Base-by-base conservation (phyloP, 1,140 invertebrate genomes). In the Philotrypesis tridentata region DNA sequence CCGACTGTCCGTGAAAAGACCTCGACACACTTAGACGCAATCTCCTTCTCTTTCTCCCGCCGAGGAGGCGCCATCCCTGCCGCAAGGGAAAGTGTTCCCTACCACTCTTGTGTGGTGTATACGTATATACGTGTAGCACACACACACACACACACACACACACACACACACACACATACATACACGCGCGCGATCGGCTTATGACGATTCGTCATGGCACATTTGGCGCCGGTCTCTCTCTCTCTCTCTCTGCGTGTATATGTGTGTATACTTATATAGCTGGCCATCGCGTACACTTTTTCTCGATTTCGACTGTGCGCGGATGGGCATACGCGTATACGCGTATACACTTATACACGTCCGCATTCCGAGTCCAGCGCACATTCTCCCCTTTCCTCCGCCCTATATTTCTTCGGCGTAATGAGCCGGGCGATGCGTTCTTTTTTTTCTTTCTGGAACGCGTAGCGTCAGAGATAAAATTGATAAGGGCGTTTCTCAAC, bases 1-100 rank as follows among this genome's bases (percentile, higher is more conserved):
- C 87, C 86, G 88, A 89, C 90, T 91, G 90, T 88, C 90, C 90
- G 89, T 91, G 91, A 91, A 91, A 91, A 92, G 90, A 91, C 91
- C 91, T 91, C 91, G 91, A 92, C 91, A 92, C 88, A 92, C 91
- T 91, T 92, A 88, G 83, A 70, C 83, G 80, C 81, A 79, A 80
- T 87, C 84, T 73, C 77, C 78, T 81, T 83, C 81, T 83, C 79
- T 79, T 81, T 82, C 76, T 74, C 78, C 79, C 70, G 74, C 12
- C 40, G 40, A 71, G 74, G 86, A 87, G 85, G 86, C 87, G 87
- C 83, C 88, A 88, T 91, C 87, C 88, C 86, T 86, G 86, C 83
- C 82, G 85, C 85, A 92, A 90, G 90, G 89, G 90, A 91, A 91
- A 92, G 90, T 91, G 89, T 88, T 90, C 86, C 84, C 86, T 87